Percentiles rank a stretch among this genome's conserved stretches.
These are phyloP conservation scores for Sipha flava DNA, from an alignment of 1,140 invertebrate genomes.

Conservation along the genomic window DNA sequence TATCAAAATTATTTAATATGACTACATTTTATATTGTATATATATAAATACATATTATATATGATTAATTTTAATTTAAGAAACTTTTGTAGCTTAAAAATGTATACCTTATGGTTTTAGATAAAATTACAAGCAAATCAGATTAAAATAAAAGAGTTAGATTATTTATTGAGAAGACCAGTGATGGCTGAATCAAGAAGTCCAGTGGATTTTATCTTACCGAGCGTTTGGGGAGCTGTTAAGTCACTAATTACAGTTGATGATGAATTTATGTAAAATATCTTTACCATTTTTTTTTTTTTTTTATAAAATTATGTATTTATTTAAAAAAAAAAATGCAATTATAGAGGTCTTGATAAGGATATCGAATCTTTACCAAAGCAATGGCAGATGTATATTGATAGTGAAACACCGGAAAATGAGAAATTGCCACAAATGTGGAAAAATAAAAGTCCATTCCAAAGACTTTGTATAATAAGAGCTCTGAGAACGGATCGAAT, in stretches of 20 bases:
- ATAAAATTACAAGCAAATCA: constrained; percentile 59
- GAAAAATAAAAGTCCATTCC: constrained; percentile 84
- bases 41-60: no score
- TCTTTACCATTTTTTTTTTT: background rate
- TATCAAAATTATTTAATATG: no score
- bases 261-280: constrained; percentile 53
- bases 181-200: constrained; percentile 54
- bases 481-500: constrained; percentile 73
- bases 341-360: constrained; percentile 65
- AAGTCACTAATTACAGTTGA: constrained; percentile 66
- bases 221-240: constrained; percentile 79
- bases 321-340: background rate
- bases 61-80: no score
- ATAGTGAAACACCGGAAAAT: constrained; percentile 82
- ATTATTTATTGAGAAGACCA: constrained; percentile 80
- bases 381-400: constrained; percentile 84
- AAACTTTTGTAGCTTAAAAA: no score
- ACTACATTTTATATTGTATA: no score
- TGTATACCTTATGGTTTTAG: no score
- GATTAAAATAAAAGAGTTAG: constrained; percentile 64
- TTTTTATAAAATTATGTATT: background rate
- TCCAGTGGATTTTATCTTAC: constrained; percentile 78
- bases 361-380: constrained; percentile 89
- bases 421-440: constrained; percentile 93
- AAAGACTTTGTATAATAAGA: constrained; percentile 84